A percentile compares a stretch with the other conserved stretches of the same genome.
phyloP scores from a whole-genome alignment of 2,888 invertebrate genomes.

The Hydroisotoma schaefferi region DNA sequence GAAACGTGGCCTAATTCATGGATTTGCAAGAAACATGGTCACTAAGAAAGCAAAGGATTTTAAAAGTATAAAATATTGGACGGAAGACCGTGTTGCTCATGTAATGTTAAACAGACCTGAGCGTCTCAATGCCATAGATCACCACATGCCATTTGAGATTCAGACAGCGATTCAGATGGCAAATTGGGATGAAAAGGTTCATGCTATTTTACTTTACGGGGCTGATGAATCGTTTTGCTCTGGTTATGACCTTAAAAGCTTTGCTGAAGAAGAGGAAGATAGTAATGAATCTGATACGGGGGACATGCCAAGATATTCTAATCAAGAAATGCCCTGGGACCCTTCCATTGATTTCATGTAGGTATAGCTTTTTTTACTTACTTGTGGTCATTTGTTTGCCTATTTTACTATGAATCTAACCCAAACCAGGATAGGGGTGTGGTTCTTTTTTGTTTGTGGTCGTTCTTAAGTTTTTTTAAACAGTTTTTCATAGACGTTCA shows the following conservation, averaged over 20 bases:
- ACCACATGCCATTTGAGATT: conserved; percentile 35
- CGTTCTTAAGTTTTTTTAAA: neutral
- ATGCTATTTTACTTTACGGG: conserved; percentile 41
- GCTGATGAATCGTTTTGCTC: conserved; percentile 38
- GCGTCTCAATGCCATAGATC: conserved; percentile 39
- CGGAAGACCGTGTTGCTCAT: conserved; percentile 37
- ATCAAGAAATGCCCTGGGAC: conserved; percentile 38
- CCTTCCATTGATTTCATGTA: conserved; percentile 33
- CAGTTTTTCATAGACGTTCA: too few species aligned
- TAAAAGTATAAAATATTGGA: conserved; percentile 39
- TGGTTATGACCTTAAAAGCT: conserved; percentile 41
- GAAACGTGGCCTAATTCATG: too few species aligned
- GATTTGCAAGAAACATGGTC: neutral
- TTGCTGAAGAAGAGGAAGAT: conserved; percentile 16
- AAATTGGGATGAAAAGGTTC: conserved; percentile 35
- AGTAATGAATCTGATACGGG: neutral
- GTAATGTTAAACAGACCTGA: conserved; percentile 39
- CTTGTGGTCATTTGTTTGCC: neutral
- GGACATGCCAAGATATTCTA: conserved; percentile 4
- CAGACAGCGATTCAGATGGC: conserved; percentile 32
- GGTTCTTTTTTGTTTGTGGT: neutral
- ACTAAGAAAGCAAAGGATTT: neutral
- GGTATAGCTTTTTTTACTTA: neutral
- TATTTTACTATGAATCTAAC: too few species aligned
- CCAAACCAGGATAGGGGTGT: too few species aligned